Evolutionary conservation across 2,113 vertebrate species (phyloP).

Genomic region (Pedionomus torquatus): DNA sequence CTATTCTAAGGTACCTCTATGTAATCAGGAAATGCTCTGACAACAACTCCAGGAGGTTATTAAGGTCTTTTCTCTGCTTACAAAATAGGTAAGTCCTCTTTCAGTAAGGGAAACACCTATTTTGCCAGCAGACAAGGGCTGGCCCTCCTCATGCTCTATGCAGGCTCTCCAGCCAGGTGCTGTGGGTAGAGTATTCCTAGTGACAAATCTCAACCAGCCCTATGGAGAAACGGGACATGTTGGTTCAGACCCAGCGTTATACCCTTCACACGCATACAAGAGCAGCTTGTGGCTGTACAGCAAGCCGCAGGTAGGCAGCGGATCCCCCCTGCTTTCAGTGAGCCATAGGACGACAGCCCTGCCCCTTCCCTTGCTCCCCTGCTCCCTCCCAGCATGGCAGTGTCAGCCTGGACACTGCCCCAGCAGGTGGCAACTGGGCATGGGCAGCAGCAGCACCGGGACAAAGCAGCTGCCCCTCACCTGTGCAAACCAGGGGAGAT

Average conservation of each 20-base stretch:
- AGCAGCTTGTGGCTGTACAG: background rate
- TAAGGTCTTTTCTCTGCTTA: background rate
- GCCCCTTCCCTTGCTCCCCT: background rate
- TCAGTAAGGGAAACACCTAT: background rate
- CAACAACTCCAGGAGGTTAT: background rate
- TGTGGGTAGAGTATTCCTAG: background rate
- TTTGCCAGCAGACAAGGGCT: background rate
- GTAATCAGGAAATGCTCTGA: slow-evolving; percentile 29
- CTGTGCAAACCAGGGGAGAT: background rate
- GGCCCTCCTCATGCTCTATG: background rate
- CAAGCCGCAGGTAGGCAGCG: background rate
- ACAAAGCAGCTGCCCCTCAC: background rate
- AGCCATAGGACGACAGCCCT: background rate
- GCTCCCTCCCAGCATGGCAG: background rate
- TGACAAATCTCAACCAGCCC: background rate
- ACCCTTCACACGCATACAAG: background rate
- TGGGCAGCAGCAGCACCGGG: background rate
- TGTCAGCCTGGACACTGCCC: background rate
- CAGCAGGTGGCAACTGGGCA: background rate
- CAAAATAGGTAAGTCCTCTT: background rate
- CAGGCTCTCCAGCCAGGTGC: background rate
- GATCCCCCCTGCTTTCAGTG: background rate
- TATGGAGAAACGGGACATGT: background rate
- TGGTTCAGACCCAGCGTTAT: background rate
- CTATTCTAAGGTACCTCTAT: background rate